Evolutionary conservation across 2,113 vertebrate genomes (phyloP).

Genomic region (Platysteira castanea): DNA sequence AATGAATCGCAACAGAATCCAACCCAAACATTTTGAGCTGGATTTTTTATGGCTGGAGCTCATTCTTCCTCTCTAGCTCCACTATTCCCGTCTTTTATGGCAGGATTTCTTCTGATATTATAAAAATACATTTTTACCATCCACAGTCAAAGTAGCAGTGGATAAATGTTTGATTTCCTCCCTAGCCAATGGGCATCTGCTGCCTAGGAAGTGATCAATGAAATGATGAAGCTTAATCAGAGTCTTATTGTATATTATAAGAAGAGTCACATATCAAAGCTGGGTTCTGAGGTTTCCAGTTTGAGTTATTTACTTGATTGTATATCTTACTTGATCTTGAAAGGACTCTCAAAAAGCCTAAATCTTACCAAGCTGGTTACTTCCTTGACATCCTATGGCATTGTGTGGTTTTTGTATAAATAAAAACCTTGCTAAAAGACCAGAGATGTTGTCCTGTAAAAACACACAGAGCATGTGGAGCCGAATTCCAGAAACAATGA

Average conservation of each 20-base stretch:
- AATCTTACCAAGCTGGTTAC: not conserved
- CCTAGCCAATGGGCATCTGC: not conserved
- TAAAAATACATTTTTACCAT: not conserved
- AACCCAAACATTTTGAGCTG: not conserved
- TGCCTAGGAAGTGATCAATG: not conserved
- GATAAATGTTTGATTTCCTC: not conserved
- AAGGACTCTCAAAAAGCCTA: not conserved
- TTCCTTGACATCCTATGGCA: not conserved
- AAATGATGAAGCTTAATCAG: constrained; percentile 12
- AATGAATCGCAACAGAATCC: not conserved
- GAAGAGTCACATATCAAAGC: not conserved
- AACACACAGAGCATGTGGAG: not conserved
- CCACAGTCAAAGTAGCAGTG: not conserved
- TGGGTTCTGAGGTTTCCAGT: not conserved
- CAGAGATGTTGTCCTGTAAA: not conserved
- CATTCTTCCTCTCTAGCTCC: not conserved
- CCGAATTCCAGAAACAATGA: not conserved
- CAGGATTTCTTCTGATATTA: not conserved
- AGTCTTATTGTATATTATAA: not conserved
- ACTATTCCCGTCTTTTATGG: not conserved
- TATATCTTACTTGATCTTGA: not conserved
- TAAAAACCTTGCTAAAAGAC: not conserved
- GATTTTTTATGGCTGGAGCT: not conserved
- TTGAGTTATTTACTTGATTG: not conserved
- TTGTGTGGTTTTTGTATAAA: not conserved